Percentiles rank a stretch among this genome's conserved stretches.
Evolutionary conservation across 2,113 vertebrate genomes (phyloP).

Genomic region (Callocephalon fimbriatum): DNA sequence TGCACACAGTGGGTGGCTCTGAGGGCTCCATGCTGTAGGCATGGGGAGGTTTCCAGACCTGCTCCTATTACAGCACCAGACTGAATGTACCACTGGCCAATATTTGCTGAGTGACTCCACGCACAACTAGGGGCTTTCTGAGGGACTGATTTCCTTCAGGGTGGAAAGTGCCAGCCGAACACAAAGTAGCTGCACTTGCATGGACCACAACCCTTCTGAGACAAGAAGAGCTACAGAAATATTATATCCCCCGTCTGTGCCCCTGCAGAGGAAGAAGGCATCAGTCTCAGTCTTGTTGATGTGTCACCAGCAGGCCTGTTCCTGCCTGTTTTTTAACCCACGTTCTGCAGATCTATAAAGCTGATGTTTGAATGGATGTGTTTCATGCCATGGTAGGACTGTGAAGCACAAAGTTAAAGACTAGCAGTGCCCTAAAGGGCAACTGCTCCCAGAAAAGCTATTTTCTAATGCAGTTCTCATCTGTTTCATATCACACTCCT

Average conservation of each 20-base stretch:
- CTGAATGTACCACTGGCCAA: not conserved
- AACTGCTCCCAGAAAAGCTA: not conserved
- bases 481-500: not conserved
- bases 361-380: not conserved
- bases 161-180: not conserved
- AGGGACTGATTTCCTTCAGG: not conserved
- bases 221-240: not conserved
- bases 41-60: not conserved
- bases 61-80: not conserved
- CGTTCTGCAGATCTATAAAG: not conserved
- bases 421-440: not conserved
- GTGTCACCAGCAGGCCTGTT: not conserved
- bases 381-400: not conserved
- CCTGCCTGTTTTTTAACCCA: not conserved
- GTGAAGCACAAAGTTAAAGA: not conserved
- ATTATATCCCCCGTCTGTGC: too few species aligned
- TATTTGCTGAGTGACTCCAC: not conserved
- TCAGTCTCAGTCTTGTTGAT: not conserved
- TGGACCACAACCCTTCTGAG: not conserved
- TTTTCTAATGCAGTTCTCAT: not conserved
- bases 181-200: not conserved
- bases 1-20: rapidly evolving
- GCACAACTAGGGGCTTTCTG: not conserved
- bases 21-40: not conserved
- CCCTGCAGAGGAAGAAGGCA: not conserved